These are phyloP conservation scores for Oxyruncus cristatus DNA, from an alignment of 2,113 vertebrate species.

Conservation along the genomic window DNA sequence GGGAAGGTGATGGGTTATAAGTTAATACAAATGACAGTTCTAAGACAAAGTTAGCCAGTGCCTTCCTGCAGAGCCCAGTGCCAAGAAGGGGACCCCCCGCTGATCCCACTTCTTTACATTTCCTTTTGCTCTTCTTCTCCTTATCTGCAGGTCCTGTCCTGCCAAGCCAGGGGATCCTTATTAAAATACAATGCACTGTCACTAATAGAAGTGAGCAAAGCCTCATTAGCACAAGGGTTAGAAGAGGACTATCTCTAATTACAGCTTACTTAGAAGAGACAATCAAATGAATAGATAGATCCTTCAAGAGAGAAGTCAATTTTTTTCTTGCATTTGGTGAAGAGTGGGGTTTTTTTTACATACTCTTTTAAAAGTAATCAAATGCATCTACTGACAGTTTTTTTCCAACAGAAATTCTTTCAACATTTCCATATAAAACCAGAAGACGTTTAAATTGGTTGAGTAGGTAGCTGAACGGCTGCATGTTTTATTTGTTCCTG, in stretches of 20 bases:
- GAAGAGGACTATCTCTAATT: constrained; percentile 58
- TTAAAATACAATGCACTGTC: constrained; percentile 66
- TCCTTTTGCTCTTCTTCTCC: constrained; percentile 54
- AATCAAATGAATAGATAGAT: constrained; percentile 57
- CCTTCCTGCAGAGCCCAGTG: constrained; percentile 59
- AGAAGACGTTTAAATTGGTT: not conserved
- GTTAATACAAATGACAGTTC: constrained; percentile 77
- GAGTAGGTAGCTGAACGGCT: not conserved
- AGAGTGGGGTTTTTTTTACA: not conserved
- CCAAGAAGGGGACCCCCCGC: constrained; percentile 56
- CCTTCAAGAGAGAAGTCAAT: constrained; percentile 27
- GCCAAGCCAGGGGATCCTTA: constrained; percentile 36
- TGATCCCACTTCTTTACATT: constrained; percentile 50
- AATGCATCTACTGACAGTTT: not conserved
- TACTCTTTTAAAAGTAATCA: not conserved
- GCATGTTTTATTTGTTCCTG: not conserved
- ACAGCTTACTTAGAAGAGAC: constrained; percentile 30
- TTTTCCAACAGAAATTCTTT: not conserved
- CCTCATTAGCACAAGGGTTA: constrained; percentile 65
- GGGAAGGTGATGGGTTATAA: constrained; percentile 78
- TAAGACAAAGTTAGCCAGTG: constrained; percentile 65
- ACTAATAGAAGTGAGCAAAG: constrained; percentile 60
- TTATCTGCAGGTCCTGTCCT: constrained; percentile 42
- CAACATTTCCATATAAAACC: not conserved
- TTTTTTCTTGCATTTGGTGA: constrained; percentile 25